Conservation (phyloP, 2,797 vertebrate species). For the Steatocranus sp. region DNA sequence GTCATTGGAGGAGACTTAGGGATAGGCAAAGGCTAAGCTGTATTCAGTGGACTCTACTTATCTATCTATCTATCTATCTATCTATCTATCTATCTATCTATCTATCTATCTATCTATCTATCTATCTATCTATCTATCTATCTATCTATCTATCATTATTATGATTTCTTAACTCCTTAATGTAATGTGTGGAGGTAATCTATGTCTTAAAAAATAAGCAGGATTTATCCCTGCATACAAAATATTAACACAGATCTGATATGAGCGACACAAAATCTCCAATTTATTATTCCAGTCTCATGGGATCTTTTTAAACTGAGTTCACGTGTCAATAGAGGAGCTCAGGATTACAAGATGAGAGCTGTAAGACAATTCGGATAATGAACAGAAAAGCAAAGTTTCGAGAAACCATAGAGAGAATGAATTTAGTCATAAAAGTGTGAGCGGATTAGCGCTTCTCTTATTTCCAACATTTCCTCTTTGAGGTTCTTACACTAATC, state of each 20-base stretch:
- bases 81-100: not conserved
- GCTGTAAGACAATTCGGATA: slow-evolving; percentile 48
- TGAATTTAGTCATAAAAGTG: slow-evolving; percentile 49
- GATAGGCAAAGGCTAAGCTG: slow-evolving; percentile 66
- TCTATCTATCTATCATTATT: not conserved
- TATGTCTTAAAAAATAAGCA: not conserved
- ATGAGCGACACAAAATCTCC: not conserved
- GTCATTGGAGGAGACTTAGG: slow-evolving; percentile 64
- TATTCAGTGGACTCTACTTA: slow-evolving; percentile 26
- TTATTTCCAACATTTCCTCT: slow-evolving; percentile 65
- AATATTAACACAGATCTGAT: slow-evolving; percentile 18
- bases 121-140: not conserved
- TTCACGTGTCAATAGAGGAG: slow-evolving; percentile 10
- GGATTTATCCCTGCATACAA: not conserved
- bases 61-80: not conserved
- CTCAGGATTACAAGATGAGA: slow-evolving; percentile 44
- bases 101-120: slow-evolving; percentile 15
- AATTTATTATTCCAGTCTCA: slow-evolving; percentile 13
- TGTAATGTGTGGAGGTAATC: slow-evolving; percentile 10
- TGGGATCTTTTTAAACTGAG: slow-evolving; percentile 8
- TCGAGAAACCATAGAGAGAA: slow-evolving; percentile 24
- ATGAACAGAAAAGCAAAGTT: slow-evolving; percentile 55
- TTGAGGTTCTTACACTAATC: slow-evolving; percentile 64
- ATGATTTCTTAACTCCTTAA: slow-evolving; percentile 17
- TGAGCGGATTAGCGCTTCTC: slow-evolving; percentile 58